Conservation (phyloP, 2,888 invertebrate genomes). For the Atrina japonica region DNA sequence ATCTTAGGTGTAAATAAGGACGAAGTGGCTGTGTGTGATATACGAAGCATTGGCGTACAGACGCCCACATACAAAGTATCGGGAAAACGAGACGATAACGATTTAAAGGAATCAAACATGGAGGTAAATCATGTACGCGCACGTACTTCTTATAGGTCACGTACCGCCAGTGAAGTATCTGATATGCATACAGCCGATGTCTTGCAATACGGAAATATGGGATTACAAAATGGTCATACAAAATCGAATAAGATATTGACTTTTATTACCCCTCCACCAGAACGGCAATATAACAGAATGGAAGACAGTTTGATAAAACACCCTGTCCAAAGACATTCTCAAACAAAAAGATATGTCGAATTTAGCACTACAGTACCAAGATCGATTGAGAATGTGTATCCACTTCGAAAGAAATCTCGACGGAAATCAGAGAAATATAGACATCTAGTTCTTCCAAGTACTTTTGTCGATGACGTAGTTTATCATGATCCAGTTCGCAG, state of each 20-base stretch:
- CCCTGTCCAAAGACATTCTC: not conserved
- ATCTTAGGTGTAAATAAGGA: no score
- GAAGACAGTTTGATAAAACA: not conserved
- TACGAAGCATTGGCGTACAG: no score
- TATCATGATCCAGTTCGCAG: no score
- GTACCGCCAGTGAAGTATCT: not conserved
- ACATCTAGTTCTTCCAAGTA: not conserved
- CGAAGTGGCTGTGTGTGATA: no score
- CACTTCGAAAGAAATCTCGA: not conserved
- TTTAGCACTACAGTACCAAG: conserved; percentile 5
- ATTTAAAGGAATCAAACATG: no score
- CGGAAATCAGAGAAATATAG: not conserved
- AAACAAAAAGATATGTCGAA: not conserved
- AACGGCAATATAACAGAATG: not conserved
- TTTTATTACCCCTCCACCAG: conserved; percentile 9
- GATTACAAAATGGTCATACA: not conserved
- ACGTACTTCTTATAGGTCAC: no score
- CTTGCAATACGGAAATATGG: not conserved
- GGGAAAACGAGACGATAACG: no score
- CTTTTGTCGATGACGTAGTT: not conserved
- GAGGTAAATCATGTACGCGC: no score
- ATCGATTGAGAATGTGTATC: conserved; percentile 17
- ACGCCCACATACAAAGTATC: no score
- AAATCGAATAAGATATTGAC: not conserved
- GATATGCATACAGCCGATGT: not conserved